Evolutionary conservation across 2,888 invertebrate genomes (phyloP).

Genomic region (Mactromeris polynyma): DNA sequence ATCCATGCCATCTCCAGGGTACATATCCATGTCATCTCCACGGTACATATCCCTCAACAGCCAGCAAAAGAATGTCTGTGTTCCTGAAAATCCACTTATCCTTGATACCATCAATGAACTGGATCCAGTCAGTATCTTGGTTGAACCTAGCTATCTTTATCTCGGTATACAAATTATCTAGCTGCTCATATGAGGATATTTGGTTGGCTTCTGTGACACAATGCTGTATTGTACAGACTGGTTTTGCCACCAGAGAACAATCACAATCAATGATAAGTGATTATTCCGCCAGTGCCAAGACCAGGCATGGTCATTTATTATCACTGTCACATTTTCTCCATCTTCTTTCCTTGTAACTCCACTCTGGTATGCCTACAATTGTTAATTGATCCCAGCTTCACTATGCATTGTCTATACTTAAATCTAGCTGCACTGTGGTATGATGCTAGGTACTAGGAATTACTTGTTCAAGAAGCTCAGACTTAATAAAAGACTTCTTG

Average conservation of each 20-base stretch:
- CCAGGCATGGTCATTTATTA: slow-evolving; percentile 36
- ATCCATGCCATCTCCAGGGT: no score
- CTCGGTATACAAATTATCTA: no score
- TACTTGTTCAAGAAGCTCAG: background rate
- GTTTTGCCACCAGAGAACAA: slow-evolving; percentile 84
- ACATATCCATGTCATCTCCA: no score
- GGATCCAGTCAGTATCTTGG: no score
- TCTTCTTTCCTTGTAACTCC: no score
- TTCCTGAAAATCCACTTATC: no score
- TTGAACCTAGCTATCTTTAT: no score
- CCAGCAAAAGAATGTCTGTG: no score
- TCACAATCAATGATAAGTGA: slow-evolving; percentile 84
- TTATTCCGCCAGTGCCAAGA: slow-evolving; percentile 88
- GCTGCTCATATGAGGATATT: no score
- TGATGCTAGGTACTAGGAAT: background rate
- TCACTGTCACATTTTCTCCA: background rate
- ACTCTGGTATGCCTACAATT: background rate
- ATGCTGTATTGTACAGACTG: slow-evolving; percentile 45
- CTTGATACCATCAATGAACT: no score
- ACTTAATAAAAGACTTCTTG: background rate
- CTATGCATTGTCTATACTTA: background rate
- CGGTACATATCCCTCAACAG: no score
- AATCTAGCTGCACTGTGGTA: background rate
- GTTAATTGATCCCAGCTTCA: background rate
- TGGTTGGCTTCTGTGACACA: background rate